Evolutionary conservation across 2,113 vertebrate species (phyloP).

Genomic region (Xyliphius kryptos): DNA sequence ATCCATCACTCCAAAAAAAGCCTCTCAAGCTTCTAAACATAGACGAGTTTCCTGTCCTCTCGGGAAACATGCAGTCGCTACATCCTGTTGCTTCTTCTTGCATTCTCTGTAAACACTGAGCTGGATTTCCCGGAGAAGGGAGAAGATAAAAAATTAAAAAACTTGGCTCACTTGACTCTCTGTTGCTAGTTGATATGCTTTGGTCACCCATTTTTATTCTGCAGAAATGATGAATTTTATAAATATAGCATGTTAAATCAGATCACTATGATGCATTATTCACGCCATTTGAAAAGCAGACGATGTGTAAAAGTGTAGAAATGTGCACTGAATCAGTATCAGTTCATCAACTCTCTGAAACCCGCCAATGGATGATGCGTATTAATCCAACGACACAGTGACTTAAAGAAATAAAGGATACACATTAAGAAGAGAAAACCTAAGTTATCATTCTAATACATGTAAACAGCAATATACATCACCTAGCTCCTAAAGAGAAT

Average conservation of each 20-base stretch:
- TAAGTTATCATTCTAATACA: constrained; percentile 60
- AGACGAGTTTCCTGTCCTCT: too few species aligned
- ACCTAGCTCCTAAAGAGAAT: constrained; percentile 60
- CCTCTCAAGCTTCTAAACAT: too few species aligned
- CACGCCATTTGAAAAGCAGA: constrained; percentile 26
- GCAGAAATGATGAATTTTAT: constrained; percentile 26
- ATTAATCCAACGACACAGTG: constrained; percentile 12
- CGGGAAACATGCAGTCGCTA: too few species aligned
- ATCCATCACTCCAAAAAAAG: too few species aligned
- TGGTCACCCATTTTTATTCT: constrained; percentile 58
- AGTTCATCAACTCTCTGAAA: constrained; percentile 23
- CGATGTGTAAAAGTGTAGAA: constrained; percentile 31
- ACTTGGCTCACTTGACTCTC: too few species aligned
- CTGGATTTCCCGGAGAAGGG: too few species aligned
- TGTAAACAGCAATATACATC: constrained; percentile 62
- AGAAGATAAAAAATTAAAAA: too few species aligned
- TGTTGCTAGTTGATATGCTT: constrained; percentile 59
- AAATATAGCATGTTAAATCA: constrained; percentile 16
- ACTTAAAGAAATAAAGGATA: constrained; percentile 48
- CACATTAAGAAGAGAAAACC: constrained; percentile 55
- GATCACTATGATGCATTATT: background rate
- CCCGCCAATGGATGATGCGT: constrained; percentile 23
- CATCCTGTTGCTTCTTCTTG: too few species aligned
- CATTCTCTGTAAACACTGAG: too few species aligned
- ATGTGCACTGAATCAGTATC: constrained; percentile 28